Evolutionary conservation across 37 sponge, comb jelly and placozoan genomes (phyloP).

Genomic region (Aphrocallistes beatrix): DNA sequence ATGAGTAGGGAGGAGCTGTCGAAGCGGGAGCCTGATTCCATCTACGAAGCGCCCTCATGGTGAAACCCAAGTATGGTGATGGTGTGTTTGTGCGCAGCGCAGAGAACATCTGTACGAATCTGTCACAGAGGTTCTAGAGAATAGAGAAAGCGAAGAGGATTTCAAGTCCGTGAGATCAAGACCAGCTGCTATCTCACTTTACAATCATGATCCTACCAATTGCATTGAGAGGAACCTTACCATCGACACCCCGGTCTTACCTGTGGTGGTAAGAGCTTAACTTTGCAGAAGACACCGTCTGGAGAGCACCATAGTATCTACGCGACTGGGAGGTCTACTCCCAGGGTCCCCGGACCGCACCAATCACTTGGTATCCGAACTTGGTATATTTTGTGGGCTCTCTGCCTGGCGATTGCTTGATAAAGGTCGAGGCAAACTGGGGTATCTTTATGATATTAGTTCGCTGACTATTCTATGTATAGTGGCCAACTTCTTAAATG

Average conservation of each 20-base stretch:
- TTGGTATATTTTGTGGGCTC: too few relatives aligned
- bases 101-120: not conserved
- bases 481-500: too few relatives aligned
- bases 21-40: not conserved
- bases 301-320: not conserved
- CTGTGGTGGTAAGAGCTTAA: not conserved
- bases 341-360: too few relatives aligned
- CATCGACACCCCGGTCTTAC: not conserved
- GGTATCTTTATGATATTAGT: too few relatives aligned
- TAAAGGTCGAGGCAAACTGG: too few relatives aligned
- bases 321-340: not conserved
- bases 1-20: not conserved
- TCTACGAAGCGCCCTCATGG: constrained; percentile 17
- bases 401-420: too few relatives aligned
- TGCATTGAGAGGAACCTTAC: not conserved
- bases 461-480: too few relatives aligned
- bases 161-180: too few relatives aligned
- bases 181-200: not conserved
- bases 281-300: not conserved
- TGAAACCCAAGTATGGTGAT: not conserved
- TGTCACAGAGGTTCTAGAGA: not conserved
- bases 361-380: too few relatives aligned
- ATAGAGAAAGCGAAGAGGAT: not conserved
- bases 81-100: not conserved
- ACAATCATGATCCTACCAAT: not conserved